phyloP scores from a whole-genome alignment of 1,140 invertebrate genomes.

The Hormaphis cornu region DNA sequence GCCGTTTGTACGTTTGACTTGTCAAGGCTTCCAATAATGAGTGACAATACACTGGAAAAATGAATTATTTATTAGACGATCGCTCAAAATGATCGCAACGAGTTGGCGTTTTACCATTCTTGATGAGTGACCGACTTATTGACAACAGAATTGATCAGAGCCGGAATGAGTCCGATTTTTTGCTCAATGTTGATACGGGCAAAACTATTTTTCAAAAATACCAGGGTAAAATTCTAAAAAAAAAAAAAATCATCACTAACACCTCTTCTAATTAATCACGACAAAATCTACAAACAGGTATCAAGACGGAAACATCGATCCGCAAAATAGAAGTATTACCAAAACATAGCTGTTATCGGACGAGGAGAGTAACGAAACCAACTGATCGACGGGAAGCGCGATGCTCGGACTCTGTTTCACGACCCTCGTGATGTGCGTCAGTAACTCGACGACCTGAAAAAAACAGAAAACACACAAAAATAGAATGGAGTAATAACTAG shows the following conservation, averaged over 20 bases:
- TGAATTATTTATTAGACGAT: too few species aligned
- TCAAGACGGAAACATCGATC: too few species aligned
- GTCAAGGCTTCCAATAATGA: slow-evolving; percentile 16
- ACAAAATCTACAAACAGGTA: too few species aligned
- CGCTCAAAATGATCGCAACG: too few species aligned
- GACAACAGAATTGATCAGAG: slow-evolving; percentile 66
- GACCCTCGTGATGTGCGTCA: slow-evolving; percentile 66
- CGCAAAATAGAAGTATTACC: slow-evolving; percentile 46
- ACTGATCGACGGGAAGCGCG: neutral
- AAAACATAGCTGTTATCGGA: slow-evolving; percentile 69
- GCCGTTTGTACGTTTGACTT: slow-evolving; percentile 11
- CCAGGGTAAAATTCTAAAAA: slow-evolving; percentile 83
- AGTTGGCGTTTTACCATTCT: slow-evolving; percentile 77
- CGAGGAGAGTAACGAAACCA: neutral
- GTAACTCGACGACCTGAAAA: slow-evolving; percentile 76
- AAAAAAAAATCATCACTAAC: too few species aligned
- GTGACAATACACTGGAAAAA: slow-evolving; percentile 17
- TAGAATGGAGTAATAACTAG: neutral
- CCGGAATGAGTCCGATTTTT: slow-evolving; percentile 65
- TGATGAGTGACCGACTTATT: slow-evolving; percentile 74
- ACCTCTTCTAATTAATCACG: too few species aligned
- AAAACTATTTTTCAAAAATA: slow-evolving; percentile 87
- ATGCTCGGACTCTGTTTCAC: slow-evolving; percentile 4
- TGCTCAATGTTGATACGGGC: slow-evolving; percentile 64
- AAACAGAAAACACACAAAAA: slow-evolving; percentile 5